Base-by-base conservation (phyloP, 2,888 invertebrate species). In the Lissocephala sabroskyi region DNA sequence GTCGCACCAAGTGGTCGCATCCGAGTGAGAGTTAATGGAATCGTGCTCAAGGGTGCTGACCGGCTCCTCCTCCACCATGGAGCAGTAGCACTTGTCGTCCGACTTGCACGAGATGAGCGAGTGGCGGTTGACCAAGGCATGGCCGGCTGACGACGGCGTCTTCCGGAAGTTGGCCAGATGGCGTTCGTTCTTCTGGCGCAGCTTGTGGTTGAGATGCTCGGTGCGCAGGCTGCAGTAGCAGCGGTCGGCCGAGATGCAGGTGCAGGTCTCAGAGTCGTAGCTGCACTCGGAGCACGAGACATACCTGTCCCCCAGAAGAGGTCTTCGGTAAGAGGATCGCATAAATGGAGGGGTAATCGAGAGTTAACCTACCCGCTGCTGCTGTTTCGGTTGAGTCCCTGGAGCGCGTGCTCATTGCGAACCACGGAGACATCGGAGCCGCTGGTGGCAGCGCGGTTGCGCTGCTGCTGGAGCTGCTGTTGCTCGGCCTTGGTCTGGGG, bases 221-320 rank as follows among this genome's bases (percentile, higher is more conserved):
- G 74, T 76, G 40, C 67, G 78, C 26, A 80, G 65, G 2, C 94
- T 93, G 78, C 95, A 95, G 76, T 95, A 95, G 74, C 95, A 95
- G 66, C 94, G 91, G 79, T 95, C 94, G 0, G 92, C 90, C 0
- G 90, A 89, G 17, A 87, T 86, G 65, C 91, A 92, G 9, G 90
- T 90, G 76, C 94, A 94, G 10, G 93, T 91, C 65, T 94, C 94
- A 1, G 93, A 94, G 76, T 95, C 94, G 79, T 91, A 91, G 59
- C 90, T 90, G 79, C 95, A 95, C 82, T 95, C 95, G 33, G 94
- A 94, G 81, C 94, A 95, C 2, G 94, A 93, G 1, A 94, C 93
- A 79, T 94, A 94, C 5, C 85, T 85, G 16, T 4, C 10, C 16
- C 1, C 7, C 13, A 35, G 35, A 35, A 32, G 11, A 13, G 30